These are phyloP conservation scores for Acromyrmex heyeri DNA, from an alignment of 1,140 invertebrate species.

Conservation along the genomic window DNA sequence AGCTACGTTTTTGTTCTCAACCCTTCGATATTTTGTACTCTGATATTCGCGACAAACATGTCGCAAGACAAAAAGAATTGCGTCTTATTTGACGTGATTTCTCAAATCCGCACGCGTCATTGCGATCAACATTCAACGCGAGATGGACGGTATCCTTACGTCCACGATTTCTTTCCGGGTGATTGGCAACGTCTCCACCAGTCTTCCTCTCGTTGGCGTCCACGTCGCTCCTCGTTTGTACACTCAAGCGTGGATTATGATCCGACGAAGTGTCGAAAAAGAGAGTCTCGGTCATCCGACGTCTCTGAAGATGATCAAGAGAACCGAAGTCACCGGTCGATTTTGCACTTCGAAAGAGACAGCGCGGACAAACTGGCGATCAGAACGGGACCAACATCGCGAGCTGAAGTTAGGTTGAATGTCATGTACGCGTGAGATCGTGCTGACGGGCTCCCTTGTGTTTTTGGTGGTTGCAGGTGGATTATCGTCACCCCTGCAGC, in stretches of 20 bases:
- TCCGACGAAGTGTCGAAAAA: constrained; percentile 82
- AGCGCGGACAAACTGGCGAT: constrained; percentile 47
- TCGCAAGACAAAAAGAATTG: constrained; percentile 13
- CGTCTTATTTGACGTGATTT: constrained; percentile 25
- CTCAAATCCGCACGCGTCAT: constrained; percentile 20
- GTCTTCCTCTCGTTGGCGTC: constrained; percentile 74
- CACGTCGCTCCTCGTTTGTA: constrained; percentile 75
- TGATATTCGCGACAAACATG: constrained; percentile 22
- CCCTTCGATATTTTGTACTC: not conserved
- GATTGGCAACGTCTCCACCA: constrained; percentile 47
- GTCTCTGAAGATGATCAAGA: constrained; percentile 55
- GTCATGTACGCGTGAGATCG: constrained; percentile 69
- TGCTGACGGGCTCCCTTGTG: constrained; percentile 85
- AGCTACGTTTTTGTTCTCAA: constrained; percentile 28
- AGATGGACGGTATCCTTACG: constrained; percentile 52
- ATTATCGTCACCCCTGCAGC: constrained; percentile 86
- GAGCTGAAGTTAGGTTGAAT: constrained; percentile 54
- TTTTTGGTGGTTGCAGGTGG: constrained; percentile 87
- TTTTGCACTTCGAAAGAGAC: constrained; percentile 42
- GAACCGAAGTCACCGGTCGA: constrained; percentile 29
- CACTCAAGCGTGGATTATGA: constrained; percentile 59
- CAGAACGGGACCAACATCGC: constrained; percentile 51
- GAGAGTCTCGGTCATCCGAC: constrained; percentile 80
- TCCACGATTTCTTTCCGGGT: constrained; percentile 62
- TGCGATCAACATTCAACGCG: constrained; percentile 35